Base-by-base conservation (phyloP, 2,113 vertebrate species). In the Callaeas wilsoni region DNA sequence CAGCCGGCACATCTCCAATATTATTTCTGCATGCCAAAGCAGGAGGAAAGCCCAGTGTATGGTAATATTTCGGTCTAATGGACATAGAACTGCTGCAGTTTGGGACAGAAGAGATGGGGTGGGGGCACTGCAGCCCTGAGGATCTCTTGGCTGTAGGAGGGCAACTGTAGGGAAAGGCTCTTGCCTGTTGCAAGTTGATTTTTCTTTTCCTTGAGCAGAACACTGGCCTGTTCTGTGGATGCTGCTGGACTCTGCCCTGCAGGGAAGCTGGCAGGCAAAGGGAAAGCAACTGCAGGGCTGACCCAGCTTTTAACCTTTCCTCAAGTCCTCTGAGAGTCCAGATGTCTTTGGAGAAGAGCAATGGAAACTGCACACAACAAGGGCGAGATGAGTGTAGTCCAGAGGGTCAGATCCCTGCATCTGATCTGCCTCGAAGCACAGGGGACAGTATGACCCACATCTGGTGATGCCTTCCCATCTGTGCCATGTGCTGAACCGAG, bases 241-340 rank as follows among this genome's bases (percentile, higher is more conserved):
- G 47, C 33, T 41, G 33, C 26, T 93, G 88, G 90, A 84, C 59
- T 95, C 26, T 92, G 65, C 85, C 73, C 76, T 90, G 53, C 56
- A 50, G 88, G 73, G 73, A 86, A 96, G 52, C 93, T 96, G 56
- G 41, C 90, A 94, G 76, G 64, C 49, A 92, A 70, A 79, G 21
- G 41, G 26, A 87, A 87, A 92, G 56, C 68, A 46, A 89, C 64
- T 81, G 83, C 44, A 71, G 64, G 56, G 71, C 37, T 90, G 71
- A 92, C 64, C 68, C 37, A 64, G 56, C 90, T 92, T 92, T 96
- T 96, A 90, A 90, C 88, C 76, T 92, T 93, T 88, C 25, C 52
- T 53, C 0, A 7, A 75, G 90, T 92, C 60, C 80, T 89, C 52
- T 33, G 85, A 90, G 82, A 92, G 35, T 5, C 90, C 92, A 93